Conservation (phyloP, 2,888 invertebrate genomes). For the Amiota communis region DNA sequence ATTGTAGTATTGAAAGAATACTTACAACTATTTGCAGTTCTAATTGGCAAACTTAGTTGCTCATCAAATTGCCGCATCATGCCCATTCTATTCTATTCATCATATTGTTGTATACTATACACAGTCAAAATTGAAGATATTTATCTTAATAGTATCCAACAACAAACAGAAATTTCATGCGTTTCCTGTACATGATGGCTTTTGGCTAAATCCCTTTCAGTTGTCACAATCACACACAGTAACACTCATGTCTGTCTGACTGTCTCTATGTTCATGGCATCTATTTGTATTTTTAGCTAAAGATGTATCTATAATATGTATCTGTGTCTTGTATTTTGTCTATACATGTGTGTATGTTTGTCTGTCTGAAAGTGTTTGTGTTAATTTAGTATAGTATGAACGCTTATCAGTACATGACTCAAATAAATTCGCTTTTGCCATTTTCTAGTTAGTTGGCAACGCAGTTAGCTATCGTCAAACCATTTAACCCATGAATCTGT, state of each 20-base stretch:
- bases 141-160: slow-evolving; percentile 35
- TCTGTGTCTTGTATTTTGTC: slow-evolving; percentile 12
- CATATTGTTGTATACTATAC: neutral
- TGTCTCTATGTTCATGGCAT: slow-evolving; percentile 2
- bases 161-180: slow-evolving; percentile 55
- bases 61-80: slow-evolving; percentile 66
- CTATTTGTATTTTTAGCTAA: slow-evolving; percentile 20
- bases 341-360: slow-evolving; percentile 53
- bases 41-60: slow-evolving; percentile 65
- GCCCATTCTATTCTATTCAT: slow-evolving; percentile 39
- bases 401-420: slow-evolving; percentile 65
- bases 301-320: slow-evolving; percentile 39
- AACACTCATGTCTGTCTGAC: slow-evolving; percentile 26
- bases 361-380: slow-evolving; percentile 39
- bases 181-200: slow-evolving; percentile 56
- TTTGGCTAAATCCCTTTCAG: slow-evolving; percentile 22
- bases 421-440: slow-evolving; percentile 63
- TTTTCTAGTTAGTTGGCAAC: slow-evolving; percentile 43
- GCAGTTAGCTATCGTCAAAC: slow-evolving; percentile 39
- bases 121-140: slow-evolving; percentile 51
- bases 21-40: slow-evolving; percentile 35
- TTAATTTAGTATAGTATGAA: slow-evolving; percentile 61
- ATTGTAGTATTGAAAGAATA: slow-evolving; percentile 4
- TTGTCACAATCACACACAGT: neutral
- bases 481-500: slow-evolving; percentile 49